Percentiles rank a stretch among this genome's conserved stretches.
phyloP scores from a whole-genome alignment of 2,797 vertebrate species.

The Chaetophractus vellerosus region DNA sequence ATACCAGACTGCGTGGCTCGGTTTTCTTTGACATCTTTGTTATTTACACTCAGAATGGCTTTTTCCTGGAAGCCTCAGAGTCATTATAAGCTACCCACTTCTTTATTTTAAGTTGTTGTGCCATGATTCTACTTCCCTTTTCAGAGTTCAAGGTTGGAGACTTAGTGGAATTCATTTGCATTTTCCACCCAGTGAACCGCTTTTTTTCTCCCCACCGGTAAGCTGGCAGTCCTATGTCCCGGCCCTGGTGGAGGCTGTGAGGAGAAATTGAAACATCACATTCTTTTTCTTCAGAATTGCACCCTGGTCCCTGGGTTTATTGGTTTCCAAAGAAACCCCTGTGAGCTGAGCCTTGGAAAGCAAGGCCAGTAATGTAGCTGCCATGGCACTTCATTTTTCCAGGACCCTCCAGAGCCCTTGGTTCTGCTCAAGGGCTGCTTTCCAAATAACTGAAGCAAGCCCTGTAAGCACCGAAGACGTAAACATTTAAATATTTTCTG shows the following conservation, averaged over 20 bases:
- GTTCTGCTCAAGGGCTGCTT: neutral
- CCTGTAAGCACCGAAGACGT: neutral
- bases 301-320: neutral
- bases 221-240: neutral
- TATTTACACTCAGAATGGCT: constrained; percentile 63
- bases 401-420: neutral
- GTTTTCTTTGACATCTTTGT: constrained; percentile 67
- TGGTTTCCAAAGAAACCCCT: neutral
- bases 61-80: constrained; percentile 81
- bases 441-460: neutral
- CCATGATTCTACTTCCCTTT: constrained; percentile 67
- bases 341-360: neutral
- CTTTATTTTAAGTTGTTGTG: constrained; percentile 75
- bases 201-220: neutral
- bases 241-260: neutral
- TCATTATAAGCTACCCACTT: constrained; percentile 63
- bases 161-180: constrained; percentile 74
- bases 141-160: constrained; percentile 16
- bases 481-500: neutral
- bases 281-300: neutral
- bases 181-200: neutral
- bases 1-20: neutral
- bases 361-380: fast-evolving
- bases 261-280: neutral
- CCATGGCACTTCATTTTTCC: fast-evolving